Evolutionary conservation across 2,797 vertebrate species (phyloP).

Genomic region (Octomys mimax): DNA sequence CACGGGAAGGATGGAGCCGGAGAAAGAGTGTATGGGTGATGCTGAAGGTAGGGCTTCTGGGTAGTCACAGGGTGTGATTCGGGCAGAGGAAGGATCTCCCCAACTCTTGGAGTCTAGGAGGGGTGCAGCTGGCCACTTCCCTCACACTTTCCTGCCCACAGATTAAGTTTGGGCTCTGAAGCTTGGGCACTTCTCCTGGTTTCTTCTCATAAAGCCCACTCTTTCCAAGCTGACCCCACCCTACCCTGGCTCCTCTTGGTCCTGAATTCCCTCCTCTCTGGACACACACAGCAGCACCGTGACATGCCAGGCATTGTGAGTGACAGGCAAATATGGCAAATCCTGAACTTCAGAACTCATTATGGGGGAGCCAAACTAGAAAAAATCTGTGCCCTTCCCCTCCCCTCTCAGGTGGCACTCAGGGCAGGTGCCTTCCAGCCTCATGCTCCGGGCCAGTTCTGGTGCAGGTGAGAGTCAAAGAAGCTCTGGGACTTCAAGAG

Average conservation of each 20-base stretch:
- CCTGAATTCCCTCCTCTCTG: rapidly evolving
- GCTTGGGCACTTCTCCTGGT: background rate
- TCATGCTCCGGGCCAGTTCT: background rate
- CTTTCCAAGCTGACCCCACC: background rate
- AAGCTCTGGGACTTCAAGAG: background rate
- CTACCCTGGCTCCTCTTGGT: background rate
- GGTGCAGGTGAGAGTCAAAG: rapidly evolving
- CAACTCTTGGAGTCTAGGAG: background rate
- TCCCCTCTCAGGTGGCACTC: background rate
- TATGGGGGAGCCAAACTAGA: background rate
- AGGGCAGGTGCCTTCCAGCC: background rate
- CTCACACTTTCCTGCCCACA: background rate
- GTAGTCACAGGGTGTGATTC: too few species aligned
- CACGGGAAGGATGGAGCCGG: background rate
- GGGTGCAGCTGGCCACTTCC: too few species aligned
- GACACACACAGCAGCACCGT: background rate
- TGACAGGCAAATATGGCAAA: background rate
- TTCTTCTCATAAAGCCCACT: background rate
- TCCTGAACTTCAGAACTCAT: background rate
- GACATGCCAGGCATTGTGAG: background rate
- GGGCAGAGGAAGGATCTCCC: background rate
- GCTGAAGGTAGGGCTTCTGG: background rate
- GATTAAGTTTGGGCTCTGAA: background rate
- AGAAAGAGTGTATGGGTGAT: background rate
- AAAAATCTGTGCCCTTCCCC: background rate